A percentile compares a stretch with the other conserved stretches of the same genome.
phyloP scores from a whole-genome alignment of 2,888 invertebrate species.

The Drosophila multiciliata region DNA sequence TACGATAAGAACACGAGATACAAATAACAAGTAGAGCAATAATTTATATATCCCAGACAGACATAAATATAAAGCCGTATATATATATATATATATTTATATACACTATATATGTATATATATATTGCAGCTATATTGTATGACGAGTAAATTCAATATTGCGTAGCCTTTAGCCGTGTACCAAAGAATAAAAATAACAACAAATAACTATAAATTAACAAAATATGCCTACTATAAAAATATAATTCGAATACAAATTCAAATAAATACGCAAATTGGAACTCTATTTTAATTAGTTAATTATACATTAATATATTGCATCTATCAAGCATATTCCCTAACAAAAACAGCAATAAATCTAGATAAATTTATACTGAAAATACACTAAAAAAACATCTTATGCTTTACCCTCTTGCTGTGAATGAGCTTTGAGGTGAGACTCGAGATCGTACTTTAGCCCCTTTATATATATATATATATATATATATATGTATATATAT shows the following conservation, averaged over 20 bases:
- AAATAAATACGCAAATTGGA: conserved; percentile 40
- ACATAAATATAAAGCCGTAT: conserved; percentile 23
- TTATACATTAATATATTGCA: conserved; percentile 60
- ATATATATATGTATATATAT: conserved; percentile 4
- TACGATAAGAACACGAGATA: conserved; percentile 48
- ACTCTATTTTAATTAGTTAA: conserved; percentile 72
- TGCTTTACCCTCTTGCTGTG: conserved; percentile 31
- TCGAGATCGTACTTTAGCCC: conserved; percentile 3
- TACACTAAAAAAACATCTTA: neutral
- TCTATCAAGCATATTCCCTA: conserved; percentile 18
- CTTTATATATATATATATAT: neutral
- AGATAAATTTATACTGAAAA: conserved; percentile 41
- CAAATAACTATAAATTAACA: conserved; percentile 16
- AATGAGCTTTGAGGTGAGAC: conserved; percentile 45
- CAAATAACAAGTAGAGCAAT: conserved; percentile 69
- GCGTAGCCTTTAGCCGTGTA: conserved; percentile 76
- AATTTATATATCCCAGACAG: conserved; percentile 48
- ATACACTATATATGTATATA: conserved; percentile 33
- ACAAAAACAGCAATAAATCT: conserved; percentile 10
- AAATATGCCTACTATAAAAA: conserved; percentile 39
- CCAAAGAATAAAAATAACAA: conserved; percentile 59
- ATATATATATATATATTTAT: conserved; percentile 24
- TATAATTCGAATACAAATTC: conserved; percentile 23
- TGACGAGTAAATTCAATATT: conserved; percentile 47
- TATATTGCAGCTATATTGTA: conserved; percentile 55